Base-by-base conservation (phyloP, 2,888 invertebrate species). In the Acronicta alni region DNA sequence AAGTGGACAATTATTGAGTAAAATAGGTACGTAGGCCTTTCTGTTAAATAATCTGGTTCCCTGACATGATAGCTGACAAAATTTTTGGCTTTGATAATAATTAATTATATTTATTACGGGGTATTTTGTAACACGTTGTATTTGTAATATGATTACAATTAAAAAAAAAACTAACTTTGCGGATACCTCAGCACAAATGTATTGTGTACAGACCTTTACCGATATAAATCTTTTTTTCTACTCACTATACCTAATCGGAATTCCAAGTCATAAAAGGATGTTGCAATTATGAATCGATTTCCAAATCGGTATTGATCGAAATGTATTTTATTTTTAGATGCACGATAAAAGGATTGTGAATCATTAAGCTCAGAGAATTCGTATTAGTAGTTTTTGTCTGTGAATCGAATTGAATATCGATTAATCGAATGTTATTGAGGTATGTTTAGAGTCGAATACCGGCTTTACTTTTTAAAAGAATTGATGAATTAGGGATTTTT, bases 251-350 rank as follows among this genome's bases (percentile, higher is more conserved):
- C 30, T 61, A 53, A 0, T 45, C 4, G 39, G 14, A 43, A 61
- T 53, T 46, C 9, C 32, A 23, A 18, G 5, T 1, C n/a, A 38
- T 49, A 58, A 58, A 57, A 59, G 44, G 26, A 68, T 51, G 38
- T 60, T 75, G 55, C 54, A 58, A 59, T 58, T 59, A 48, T 44
- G 47, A 44, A 58, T 69, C 49, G 51, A 56, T 69, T 75, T 62
- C 37, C 51, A 41, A 59, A 75, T 15, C 9, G 17, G 9, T 46
- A 47, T 39, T 30, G 46, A 72, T 59, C 48, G 51, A 61, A 59
- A 46, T 32, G 32, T 51, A 23, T 59, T 59, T 23, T 41, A 62
- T 67, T 62, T 35, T 60, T 30, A 42, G 45, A 63, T 60, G 46
- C 47, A 14, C 9, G 49, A 45, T 57, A 41, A 48, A 53, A 53